Conservation (phyloP, 2,113 vertebrate species). For the Pontoporia blainvillei region DNA sequence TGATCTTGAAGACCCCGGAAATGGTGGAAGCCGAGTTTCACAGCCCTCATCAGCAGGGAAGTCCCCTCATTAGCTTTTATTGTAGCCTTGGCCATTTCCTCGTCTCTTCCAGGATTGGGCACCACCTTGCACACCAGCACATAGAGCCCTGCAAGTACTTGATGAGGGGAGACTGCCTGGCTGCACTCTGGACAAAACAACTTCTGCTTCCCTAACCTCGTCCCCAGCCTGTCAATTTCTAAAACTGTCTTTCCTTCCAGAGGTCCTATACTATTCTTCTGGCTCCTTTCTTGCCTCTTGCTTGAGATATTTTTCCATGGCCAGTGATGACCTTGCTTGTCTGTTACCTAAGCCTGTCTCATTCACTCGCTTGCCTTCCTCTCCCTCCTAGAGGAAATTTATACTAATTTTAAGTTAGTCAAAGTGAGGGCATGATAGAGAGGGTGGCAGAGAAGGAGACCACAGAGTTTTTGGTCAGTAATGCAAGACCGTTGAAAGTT, state of each 20-base stretch:
- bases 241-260: neutral
- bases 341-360: neutral
- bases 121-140: accelerated
- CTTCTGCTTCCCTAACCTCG: neutral
- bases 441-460: neutral
- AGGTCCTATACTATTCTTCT: neutral
- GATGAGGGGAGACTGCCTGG: neutral
- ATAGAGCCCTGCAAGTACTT: neutral
- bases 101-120: accelerated
- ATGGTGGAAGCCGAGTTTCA: neutral
- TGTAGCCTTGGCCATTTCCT: neutral
- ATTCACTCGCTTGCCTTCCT: neutral
- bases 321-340: neutral
- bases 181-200: neutral
- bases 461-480: neutral
- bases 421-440: neutral
- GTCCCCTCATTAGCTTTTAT: neutral
- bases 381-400: neutral
- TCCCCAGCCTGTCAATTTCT: neutral
- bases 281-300: neutral
- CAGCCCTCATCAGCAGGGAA: neutral
- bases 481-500: neutral
- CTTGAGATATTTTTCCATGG: neutral
- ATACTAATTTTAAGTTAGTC: neutral
- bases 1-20: neutral